phyloP scores from a whole-genome alignment of 2,113 vertebrate genomes.

The Callipepla squamata region DNA sequence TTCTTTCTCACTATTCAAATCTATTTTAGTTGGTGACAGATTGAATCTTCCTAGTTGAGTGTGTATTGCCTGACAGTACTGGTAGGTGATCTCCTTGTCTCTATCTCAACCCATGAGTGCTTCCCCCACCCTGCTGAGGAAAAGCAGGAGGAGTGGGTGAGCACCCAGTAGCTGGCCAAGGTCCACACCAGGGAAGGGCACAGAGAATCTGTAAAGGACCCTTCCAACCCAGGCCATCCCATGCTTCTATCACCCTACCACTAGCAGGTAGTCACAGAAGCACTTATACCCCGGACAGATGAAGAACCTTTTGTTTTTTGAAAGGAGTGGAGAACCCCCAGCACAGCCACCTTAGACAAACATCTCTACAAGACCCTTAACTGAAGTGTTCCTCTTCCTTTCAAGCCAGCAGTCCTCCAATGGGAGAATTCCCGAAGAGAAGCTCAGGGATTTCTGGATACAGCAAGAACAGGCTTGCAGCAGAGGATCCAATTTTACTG shows the following conservation, averaged over 20 bases:
- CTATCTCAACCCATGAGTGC: neutral
- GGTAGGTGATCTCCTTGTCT: neutral
- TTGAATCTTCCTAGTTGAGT: neutral
- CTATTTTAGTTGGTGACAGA: neutral
- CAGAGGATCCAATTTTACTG: neutral
- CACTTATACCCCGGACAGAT: neutral
- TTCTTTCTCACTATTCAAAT: neutral
- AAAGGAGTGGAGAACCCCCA: neutral
- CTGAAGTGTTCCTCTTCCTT: neutral
- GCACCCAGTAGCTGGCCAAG: neutral
- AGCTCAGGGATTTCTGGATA: neutral
- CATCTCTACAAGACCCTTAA: neutral
- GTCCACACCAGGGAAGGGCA: neutral
- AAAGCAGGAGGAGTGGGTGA: neutral
- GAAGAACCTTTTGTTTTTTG: neutral
- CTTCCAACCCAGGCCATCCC: neutral
- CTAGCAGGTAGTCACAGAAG: neutral
- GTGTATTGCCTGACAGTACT: neutral
- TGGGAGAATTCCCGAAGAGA: neutral
- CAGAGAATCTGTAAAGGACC: neutral
- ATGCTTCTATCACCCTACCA: neutral
- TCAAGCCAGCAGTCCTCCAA: neutral
- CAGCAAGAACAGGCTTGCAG: neutral
- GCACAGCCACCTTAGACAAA: neutral
- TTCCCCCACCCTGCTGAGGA: accelerated